Conservation (phyloP, 2,888 invertebrate genomes). For the Nomada fabriciana region DNA sequence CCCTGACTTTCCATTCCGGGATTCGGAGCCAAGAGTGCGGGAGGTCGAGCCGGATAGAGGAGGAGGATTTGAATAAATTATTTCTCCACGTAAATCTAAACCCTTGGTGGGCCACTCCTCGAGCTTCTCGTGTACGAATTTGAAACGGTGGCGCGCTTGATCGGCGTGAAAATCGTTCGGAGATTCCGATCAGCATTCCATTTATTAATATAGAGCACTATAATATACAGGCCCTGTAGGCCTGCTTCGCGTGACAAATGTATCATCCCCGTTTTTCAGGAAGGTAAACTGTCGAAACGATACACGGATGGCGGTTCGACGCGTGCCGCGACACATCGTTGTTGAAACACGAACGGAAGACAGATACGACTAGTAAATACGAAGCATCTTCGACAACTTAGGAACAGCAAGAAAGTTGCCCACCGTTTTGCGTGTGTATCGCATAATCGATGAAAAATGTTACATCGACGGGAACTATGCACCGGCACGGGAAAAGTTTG, state of each 20-base stretch:
- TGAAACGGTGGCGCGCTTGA: constrained; percentile 13
- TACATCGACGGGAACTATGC: background rate
- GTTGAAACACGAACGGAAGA: background rate
- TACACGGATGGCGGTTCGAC: background rate
- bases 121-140: constrained; percentile 26
- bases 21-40: constrained; percentile 11
- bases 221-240: no score
- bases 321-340: background rate
- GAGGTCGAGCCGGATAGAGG: constrained; percentile 40
- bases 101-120: constrained; percentile 48
- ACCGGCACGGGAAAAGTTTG: background rate
- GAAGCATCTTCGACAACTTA: background rate
- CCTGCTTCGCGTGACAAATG: constrained; percentile 1
- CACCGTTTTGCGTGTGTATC: background rate
- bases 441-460: constrained; percentile 11
- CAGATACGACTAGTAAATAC: background rate
- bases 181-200: constrained; percentile 4
- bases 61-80: constrained; percentile 73
- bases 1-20: constrained; percentile 35
- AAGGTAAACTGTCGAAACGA: constrained; percentile 19
- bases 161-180: background rate
- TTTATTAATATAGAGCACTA: background rate
- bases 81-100: constrained; percentile 68
- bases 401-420: constrained; percentile 2
- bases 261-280: constrained; percentile 1